Conservation (phyloP, 2,888 invertebrate genomes). For the Dicranocentrus wangi region DNA sequence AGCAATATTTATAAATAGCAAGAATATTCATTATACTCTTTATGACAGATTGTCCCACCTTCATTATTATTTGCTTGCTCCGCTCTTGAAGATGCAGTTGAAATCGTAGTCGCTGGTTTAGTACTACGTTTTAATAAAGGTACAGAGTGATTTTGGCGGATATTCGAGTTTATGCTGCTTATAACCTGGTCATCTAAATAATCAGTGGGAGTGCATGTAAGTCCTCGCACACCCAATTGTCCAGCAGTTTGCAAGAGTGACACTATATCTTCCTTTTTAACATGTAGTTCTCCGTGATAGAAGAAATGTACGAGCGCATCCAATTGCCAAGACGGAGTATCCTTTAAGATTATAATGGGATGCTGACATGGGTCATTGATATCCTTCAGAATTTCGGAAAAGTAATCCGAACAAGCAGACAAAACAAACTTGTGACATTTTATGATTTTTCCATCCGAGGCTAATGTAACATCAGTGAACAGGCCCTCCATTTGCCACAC, state of each 20-base stretch:
- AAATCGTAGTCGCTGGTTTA: too few species aligned
- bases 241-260: not conserved
- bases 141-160: too few species aligned
- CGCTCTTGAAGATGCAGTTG: too few species aligned
- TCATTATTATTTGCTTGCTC: too few species aligned
- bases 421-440: slow-evolving; percentile 29
- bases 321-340: slow-evolving; percentile 10
- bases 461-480: slow-evolving; percentile 22
- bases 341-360: slow-evolving; percentile 14
- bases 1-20: too few species aligned
- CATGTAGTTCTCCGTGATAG: slow-evolving; percentile 13
- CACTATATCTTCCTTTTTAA: not conserved
- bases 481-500: not conserved
- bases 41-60: too few species aligned
- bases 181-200: too few species aligned
- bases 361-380: not conserved
- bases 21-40: too few species aligned
- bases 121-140: too few species aligned
- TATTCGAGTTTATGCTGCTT: too few species aligned
- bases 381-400: not conserved
- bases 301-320: slow-evolving; percentile 3
- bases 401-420: slow-evolving; percentile 24
- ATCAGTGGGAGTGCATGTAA: too few species aligned
- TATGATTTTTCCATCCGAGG: not conserved
- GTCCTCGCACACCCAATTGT: slow-evolving; percentile 12